These are phyloP conservation scores for Sarcophaga variegata DNA, from an alignment of 2,888 invertebrate genomes.

Conservation along the genomic window DNA sequence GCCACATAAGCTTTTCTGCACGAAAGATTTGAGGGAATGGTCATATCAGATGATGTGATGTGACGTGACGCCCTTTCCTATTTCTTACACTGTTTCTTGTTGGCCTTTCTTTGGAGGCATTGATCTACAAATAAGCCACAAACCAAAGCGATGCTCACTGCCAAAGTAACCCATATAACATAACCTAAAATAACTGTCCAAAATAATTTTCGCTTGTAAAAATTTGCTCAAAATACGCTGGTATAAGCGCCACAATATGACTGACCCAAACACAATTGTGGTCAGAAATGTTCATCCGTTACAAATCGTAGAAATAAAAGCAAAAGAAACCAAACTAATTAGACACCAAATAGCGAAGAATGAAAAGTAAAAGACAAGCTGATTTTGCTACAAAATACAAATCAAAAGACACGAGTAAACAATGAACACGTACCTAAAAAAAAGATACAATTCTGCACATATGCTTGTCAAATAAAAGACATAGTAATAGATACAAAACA, in stretches of 20 bases:
- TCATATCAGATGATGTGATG: too few species aligned
- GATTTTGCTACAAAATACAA: conserved; percentile 63
- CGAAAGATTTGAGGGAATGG: too few species aligned
- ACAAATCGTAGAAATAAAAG: conserved; percentile 15
- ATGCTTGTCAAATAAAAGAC: conserved; percentile 30
- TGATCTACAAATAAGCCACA: too few species aligned
- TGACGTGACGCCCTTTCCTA: too few species aligned
- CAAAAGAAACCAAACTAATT: conserved; percentile 44
- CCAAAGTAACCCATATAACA: too few species aligned
- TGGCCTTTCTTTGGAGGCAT: too few species aligned
- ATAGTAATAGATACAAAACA: conserved; percentile 13
- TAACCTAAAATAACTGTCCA: too few species aligned
- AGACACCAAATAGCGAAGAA: conserved; percentile 31
- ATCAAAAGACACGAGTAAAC: conserved; percentile 66
- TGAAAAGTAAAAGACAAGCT: conserved; percentile 47
- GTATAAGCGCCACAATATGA: background rate
- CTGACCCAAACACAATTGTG: conserved; percentile 36
- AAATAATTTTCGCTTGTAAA: too few species aligned
- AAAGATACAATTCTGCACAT: conserved; percentile 49
- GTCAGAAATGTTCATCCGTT: conserved; percentile 43
- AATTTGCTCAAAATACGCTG: background rate
- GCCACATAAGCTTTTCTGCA: too few species aligned
- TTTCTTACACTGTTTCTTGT: too few species aligned
- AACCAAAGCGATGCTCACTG: too few species aligned
- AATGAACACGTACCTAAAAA: conserved; percentile 21